phyloP scores from a whole-genome alignment of 2,113 vertebrate genomes.

The Chionomys nivalis region DNA sequence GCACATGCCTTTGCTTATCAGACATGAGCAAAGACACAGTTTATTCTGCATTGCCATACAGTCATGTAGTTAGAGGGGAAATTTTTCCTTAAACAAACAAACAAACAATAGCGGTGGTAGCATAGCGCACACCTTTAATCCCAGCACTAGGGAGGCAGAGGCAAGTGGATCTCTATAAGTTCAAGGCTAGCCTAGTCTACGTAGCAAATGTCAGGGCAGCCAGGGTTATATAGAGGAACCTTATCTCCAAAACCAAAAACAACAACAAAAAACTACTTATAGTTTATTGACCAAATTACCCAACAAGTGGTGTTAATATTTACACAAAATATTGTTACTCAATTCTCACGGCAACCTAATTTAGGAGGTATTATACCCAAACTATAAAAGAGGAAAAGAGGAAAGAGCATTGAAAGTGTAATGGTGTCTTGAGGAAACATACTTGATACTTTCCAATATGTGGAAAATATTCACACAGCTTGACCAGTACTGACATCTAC shows the following conservation, averaged over 20 bases:
- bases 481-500: neutral
- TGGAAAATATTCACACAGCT: slow-evolving; percentile 23
- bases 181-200: neutral
- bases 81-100: neutral
- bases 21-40: neutral
- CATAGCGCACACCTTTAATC: neutral
- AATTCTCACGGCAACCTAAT: neutral
- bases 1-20: neutral
- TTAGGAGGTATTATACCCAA: slow-evolving; percentile 5
- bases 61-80: neutral
- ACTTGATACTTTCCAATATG: slow-evolving; percentile 1
- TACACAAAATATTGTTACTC: neutral
- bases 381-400: neutral
- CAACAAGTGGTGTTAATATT: neutral
- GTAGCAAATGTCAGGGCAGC: neutral
- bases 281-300: slow-evolving; percentile 2
- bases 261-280: neutral
- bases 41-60: neutral
- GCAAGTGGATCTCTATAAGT: neutral
- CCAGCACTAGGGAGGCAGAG: neutral
- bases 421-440: neutral
- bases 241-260: neutral
- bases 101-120: neutral
- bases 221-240: neutral
- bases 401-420: slow-evolving; percentile 11